Evolutionary conservation across 2,797 vertebrate genomes (phyloP), one percentile per base, ranked within the genome.

Genomic region (Arrhamphus sclerolepis): DNA sequence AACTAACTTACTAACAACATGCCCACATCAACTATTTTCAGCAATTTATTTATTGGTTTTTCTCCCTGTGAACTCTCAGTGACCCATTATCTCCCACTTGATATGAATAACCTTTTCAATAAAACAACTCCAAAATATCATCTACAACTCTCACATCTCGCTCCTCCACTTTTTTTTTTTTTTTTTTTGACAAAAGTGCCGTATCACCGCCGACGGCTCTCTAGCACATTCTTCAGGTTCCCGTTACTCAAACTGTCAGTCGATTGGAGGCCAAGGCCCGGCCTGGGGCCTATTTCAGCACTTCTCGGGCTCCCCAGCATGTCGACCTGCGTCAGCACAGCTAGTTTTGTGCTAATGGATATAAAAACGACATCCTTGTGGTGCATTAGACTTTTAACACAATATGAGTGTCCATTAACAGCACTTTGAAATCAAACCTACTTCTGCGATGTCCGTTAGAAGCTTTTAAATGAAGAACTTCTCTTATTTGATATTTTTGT

Each of bases 331-430:
- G 31, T 44, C 42, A 20, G 43, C 43, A 14, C 20, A 9, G 43
- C 21, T 5, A 6, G 66, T 46, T 17, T 69, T 41, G 46, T 66
- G 22, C 73, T 86, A 86, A 82, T 78, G 72, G 78, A 71, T 66
- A 74, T 81, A 66, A 84, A 58, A 77, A 57, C 5, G 65, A 46
- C 18, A 3, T 56, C 51, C 58, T 65, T 46, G 49, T 46, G 65
- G 52, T 64, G 58, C 78, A 54, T 80, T 75, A 74, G 48, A 81
- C 69, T 53, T 81, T 78, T 74, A 81, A 78, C 73, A 43, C 61
- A 61, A 60, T 83, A 74, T 60, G 46, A 72, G 55, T 20, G 26
- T 43, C 59, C 70, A 40, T 70, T 81, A 54, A 40, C 49, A 58
- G 26, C 4, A 14, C 70, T 87, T 52, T 72, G 55, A 78, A 83